Evolutionary conservation across 2,888 invertebrate species (phyloP).

Genomic region (Clunio marinus): DNA sequence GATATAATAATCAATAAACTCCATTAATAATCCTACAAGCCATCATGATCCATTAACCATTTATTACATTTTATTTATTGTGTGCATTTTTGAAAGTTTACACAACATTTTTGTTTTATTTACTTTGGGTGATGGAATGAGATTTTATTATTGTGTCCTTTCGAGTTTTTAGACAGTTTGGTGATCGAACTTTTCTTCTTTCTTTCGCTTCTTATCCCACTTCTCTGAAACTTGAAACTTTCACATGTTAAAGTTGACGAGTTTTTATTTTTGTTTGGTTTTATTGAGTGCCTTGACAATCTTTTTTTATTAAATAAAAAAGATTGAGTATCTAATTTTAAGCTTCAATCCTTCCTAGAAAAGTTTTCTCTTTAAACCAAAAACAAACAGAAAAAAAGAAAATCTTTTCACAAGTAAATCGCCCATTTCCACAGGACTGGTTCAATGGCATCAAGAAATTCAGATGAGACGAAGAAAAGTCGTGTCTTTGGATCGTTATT

Average conservation of each 20-base stretch:
- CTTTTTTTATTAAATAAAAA: neutral
- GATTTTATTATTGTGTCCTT: no score
- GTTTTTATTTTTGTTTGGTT: no score
- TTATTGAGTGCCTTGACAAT: neutral
- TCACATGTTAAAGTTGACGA: no score
- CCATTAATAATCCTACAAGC: neutral
- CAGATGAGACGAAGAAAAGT: conserved; percentile 45
- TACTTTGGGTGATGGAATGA: no score
- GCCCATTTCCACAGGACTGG: conserved; percentile 43
- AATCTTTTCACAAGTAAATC: neutral
- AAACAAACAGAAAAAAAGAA: neutral
- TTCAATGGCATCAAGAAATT: conserved; percentile 45
- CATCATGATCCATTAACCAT: neutral
- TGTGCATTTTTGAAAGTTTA: no score
- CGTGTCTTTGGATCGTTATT: conserved; percentile 45
- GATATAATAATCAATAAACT: conserved; percentile 19
- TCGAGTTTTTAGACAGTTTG: no score
- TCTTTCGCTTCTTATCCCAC: neutral
- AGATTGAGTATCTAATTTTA: neutral
- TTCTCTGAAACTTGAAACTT: no score
- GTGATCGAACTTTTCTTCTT: neutral
- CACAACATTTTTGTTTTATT: no score
- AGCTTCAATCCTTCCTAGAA: no score
- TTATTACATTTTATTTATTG: neutral
- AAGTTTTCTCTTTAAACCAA: neutral